Percentiles rank a stretch among this genome's conserved stretches.
Conservation (phyloP, 2,113 vertebrate species). For the Poicephalus meyeri region DNA sequence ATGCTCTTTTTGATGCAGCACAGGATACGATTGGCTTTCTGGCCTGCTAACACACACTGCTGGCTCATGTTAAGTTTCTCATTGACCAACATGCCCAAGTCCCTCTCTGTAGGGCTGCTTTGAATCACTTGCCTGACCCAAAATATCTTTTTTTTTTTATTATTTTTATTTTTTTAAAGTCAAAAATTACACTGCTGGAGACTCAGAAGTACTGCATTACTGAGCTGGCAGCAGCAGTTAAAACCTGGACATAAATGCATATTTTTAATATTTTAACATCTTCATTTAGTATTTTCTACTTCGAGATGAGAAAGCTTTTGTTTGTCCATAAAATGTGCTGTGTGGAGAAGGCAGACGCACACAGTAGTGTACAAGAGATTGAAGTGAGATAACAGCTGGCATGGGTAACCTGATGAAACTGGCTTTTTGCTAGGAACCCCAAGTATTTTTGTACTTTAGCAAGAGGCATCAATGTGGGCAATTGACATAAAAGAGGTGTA, state of each 20-base stretch:
- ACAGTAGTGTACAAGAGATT: not conserved
- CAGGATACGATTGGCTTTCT: not conserved
- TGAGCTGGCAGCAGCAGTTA: not conserved
- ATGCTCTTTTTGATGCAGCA: not conserved
- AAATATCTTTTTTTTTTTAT: no score
- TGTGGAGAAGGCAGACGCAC: not conserved
- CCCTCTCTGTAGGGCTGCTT: not conserved
- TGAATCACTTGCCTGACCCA: not conserved
- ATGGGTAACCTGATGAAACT: not conserved
- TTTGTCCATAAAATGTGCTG: not conserved
- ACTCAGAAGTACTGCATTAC: not conserved
- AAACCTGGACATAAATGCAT: not conserved
- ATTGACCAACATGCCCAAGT: not conserved
- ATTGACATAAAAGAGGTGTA: not conserved
- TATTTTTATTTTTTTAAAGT: no score
- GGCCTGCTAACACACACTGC: not conserved
- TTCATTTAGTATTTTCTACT: not conserved
- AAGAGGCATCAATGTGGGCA: not conserved
- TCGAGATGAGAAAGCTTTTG: not conserved
- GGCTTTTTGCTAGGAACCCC: not conserved
- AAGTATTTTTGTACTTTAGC: not conserved
- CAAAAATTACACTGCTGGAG: not conserved
- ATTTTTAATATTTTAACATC: not conserved
- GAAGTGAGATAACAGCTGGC: not conserved
- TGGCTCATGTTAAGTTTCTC: not conserved